phyloP scores from a whole-genome alignment of 2,797 vertebrate genomes.

The Neosilurus hyrtlii region DNA sequence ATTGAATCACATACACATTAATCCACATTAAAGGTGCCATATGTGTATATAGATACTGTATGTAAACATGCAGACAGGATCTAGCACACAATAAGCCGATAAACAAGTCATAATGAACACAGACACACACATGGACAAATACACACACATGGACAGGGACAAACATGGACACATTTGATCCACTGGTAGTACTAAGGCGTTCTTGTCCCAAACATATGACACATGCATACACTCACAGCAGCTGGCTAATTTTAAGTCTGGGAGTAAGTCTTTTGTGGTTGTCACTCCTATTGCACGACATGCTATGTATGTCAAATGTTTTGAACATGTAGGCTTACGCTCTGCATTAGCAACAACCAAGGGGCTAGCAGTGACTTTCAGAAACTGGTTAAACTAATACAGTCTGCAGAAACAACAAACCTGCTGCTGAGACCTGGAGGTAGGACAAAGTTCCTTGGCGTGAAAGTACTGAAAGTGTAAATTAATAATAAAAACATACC shows the following conservation, averaged over 20 bases:
- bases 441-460: slow-evolving; percentile 64
- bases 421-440: slow-evolving; percentile 70
- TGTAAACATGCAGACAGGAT: neutral
- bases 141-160: neutral
- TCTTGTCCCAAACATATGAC: slow-evolving; percentile 4
- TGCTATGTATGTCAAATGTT: slow-evolving; percentile 77
- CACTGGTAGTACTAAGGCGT: neutral
- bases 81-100: neutral
- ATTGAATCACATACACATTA: neutral
- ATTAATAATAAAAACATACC: neutral
- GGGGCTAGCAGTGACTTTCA: slow-evolving; percentile 65
- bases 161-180: neutral
- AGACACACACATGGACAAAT: neutral
- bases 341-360: slow-evolving; percentile 72
- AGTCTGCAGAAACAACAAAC: slow-evolving; percentile 64
- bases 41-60: neutral
- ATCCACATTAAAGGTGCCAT: neutral
- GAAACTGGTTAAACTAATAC: slow-evolving; percentile 64
- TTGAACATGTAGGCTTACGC: slow-evolving; percentile 68
- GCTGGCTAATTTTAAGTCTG: slow-evolving; percentile 74
- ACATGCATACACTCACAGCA: slow-evolving; percentile 29
- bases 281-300: slow-evolving; percentile 74
- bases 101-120: neutral
- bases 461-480: slow-evolving; percentile 3
- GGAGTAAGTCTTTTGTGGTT: slow-evolving; percentile 70